Conservation (phyloP, 2,113 vertebrate species). For the Syngnathus floridae region DNA sequence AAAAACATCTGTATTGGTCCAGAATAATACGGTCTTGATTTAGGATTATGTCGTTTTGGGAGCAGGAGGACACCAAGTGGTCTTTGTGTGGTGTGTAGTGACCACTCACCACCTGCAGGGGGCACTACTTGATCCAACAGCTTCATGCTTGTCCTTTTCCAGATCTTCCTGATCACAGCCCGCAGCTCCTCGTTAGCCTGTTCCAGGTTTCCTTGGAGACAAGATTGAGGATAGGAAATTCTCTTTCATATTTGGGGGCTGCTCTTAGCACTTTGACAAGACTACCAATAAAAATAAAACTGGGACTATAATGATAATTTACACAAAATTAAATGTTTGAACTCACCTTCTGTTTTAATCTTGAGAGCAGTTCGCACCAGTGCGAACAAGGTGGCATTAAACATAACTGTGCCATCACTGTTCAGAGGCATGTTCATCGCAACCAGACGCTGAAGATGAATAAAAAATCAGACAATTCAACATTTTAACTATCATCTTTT, state of each 20-base stretch:
- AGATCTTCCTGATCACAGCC: slow-evolving; percentile 97
- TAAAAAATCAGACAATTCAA: neutral
- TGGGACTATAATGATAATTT: neutral
- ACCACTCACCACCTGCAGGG: slow-evolving; percentile 90
- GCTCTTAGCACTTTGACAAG: too few relatives aligned
- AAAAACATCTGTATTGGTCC: too few relatives aligned
- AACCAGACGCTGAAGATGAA: slow-evolving; percentile 81
- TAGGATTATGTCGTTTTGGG: too few relatives aligned
- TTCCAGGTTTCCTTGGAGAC: slow-evolving; percentile 85
- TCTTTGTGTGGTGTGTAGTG: neutral
- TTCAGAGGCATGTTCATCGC: slow-evolving; percentile 99
- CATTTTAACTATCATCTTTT: neutral
- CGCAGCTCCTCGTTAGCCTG: slow-evolving; percentile 96
- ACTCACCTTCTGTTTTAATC: slow-evolving; percentile 97
- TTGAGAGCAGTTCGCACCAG: slow-evolving; percentile 95
- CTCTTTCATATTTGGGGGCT: neutral
- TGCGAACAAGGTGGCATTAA: slow-evolving; percentile 96
- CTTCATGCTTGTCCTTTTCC: slow-evolving; percentile 98
- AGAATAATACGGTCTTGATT: too few relatives aligned
- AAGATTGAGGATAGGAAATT: neutral
- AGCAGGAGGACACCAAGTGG: neutral
- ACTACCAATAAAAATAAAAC: too few relatives aligned
- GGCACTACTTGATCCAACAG: slow-evolving; percentile 97
- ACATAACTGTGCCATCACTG: slow-evolving; percentile 98
- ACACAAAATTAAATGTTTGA: too few relatives aligned